Base-by-base conservation (phyloP, 2,888 invertebrate genomes). In the Meteorus colon region DNA sequence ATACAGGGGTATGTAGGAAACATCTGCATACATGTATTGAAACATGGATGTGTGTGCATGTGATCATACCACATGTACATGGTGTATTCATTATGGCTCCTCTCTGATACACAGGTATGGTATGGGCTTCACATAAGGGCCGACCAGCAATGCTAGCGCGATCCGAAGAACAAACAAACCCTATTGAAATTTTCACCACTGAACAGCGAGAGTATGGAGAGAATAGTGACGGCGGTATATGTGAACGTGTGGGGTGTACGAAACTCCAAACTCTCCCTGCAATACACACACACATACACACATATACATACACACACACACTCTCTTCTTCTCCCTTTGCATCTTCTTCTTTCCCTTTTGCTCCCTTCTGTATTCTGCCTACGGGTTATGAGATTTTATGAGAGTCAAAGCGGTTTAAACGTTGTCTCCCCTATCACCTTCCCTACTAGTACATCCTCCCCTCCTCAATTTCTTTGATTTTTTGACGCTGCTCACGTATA, bases 341-440 rank as follows among this genome's bases (percentile, higher is more conserved):
- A 55, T 24, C 55, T 55, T 19, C n/a, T 55, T 24, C 19, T 55
- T 79, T 77, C 76, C 75, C 62, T 75, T 75, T 78, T 80, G 75
- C 72, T 79, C 80, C 80, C 77, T 73, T 81, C 76, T 55, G 75
- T 76, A 81, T 80, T 75, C 78, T 81, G 82, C 84, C 84, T 85
- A 82, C 80, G 82, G 88, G 88, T 88, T 87, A 88, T 88, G 88
- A 88, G 88, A 87, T 88, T 88, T 88, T 87, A 88, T 87, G 86
- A 87, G 86, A 86, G 83, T 84, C 82, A 87, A 87, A 87, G 87
- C 87, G 86, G 87, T 87, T 87, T 86, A 87, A 83, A 83, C 74
- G 73, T 68, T 76, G 67, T 63, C 48, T 63, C 37, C 51, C 45
- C 74, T 19, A 8, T 67, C 65, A 12, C 41, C 24, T 34, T 51